Evolutionary conservation across 92 coral and sea anemone species (phyloP).

Genomic region (Hydrozoanthus gracilis): DNA sequence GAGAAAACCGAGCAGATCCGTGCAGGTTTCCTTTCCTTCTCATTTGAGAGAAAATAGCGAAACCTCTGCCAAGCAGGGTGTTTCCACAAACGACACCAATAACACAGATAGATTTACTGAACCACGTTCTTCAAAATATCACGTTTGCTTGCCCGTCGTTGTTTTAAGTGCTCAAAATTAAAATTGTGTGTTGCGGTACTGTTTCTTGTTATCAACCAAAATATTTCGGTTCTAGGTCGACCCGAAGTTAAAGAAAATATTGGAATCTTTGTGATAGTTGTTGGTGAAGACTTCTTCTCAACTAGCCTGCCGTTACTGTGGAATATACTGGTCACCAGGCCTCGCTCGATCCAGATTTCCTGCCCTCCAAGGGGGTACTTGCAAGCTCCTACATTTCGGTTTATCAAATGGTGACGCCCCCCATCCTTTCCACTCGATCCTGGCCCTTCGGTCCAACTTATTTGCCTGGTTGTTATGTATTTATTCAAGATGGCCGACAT

Average conservation of each 20-base stretch:
- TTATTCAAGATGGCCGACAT: no score
- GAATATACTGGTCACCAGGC: not conserved
- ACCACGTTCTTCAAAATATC: not conserved
- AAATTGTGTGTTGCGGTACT: not conserved
- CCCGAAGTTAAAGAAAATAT: constrained; percentile 27
- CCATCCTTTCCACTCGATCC: no score
- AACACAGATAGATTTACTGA: not conserved
- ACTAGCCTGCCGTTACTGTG: not conserved
- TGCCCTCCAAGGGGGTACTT: no score
- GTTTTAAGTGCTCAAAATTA: not conserved
- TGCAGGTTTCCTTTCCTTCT: no score
- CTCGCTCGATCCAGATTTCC: not conserved
- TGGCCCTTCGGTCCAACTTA: no score
- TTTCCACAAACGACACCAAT: not conserved
- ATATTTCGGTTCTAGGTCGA: constrained; percentile 1
- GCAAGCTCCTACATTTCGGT: no score
- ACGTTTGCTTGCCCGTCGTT: not conserved
- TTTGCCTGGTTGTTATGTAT: no score
- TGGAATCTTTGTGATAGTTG: constrained; percentile 24
- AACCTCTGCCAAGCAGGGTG: not conserved
- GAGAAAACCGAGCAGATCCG: no score
- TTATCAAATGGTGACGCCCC: no score
- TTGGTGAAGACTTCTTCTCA: not conserved
- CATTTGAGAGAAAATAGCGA: no score
- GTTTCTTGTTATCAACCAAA: not conserved